Evolutionary conservation across 1,140 invertebrate species (phyloP), one percentile per base, ranked within the genome.

Genomic region (Pemphigus obesinymphae): DNA sequence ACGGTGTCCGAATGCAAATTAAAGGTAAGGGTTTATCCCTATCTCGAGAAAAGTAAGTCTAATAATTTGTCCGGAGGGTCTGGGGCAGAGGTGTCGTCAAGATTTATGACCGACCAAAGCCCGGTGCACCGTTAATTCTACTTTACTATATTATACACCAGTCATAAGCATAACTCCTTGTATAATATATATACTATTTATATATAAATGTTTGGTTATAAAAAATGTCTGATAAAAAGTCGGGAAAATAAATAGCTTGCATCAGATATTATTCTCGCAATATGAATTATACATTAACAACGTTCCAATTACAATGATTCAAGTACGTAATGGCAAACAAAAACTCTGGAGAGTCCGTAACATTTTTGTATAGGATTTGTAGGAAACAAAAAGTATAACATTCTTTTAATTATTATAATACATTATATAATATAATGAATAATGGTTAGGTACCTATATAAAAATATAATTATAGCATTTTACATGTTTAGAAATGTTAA

Each of bases 21-120:
- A 80, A 80, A 80, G 76, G 76, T 80, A 80, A 80, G 40, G 76
- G 76, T 80, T 80, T 80, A 80, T 80, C 55, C 75, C 53, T 43
- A 61, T 61, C 76, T 40, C 76, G 76, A 80, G 76, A 80, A 80
- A 58, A 80, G 76, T 61, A 63, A 80, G 76, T 63, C 55, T 61
- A 80, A 80, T 80, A 80, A 80, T 80, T 80, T 80, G 76, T 80
- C 76, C 76, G 34, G 31, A 61, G 23, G 76, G 55, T 58, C 76
- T 40, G 72, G 72, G 72, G 73, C 50, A 45, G 76, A 80, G 53
- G 76, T 80, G 76, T 80, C 76, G 76, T 55, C 45, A 45, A 80
- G 76, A 80, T 80, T 80, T 80, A 80, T 40, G 76, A 31, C n/a
- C 37, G 53, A 8, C 75, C 75, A 61, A 78, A 78, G 76, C 76